These are phyloP conservation scores for Stenchaetothrips biformis DNA, from an alignment of 2,888 invertebrate species.

Conservation along the genomic window DNA sequence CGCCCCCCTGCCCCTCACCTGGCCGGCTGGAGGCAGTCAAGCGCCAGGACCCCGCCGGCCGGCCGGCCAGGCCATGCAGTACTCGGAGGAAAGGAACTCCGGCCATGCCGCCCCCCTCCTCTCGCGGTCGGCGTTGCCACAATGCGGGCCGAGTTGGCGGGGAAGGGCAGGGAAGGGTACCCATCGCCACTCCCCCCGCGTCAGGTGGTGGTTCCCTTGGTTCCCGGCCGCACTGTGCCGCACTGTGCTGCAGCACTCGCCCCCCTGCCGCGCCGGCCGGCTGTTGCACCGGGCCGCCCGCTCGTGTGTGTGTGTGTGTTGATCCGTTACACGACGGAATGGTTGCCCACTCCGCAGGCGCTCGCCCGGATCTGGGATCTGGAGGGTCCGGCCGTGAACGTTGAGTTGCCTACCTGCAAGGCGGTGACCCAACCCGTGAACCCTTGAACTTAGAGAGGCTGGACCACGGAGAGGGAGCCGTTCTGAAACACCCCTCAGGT, in stretches of 20 bases:
- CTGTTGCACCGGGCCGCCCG: neutral
- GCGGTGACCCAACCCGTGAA: neutral
- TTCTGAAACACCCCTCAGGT: too few species aligned
- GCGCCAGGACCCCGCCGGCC: too few species aligned
- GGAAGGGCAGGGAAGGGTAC: neutral
- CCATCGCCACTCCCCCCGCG: neutral
- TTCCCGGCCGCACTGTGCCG: too few species aligned
- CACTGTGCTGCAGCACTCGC: too few species aligned
- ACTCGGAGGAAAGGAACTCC: neutral
- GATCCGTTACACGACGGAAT: too few species aligned
- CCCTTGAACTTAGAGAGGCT: too few species aligned
- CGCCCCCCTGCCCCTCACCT: neutral
- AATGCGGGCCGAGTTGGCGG: neutral
- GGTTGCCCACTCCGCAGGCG: too few species aligned
- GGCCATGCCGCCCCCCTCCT: neutral
- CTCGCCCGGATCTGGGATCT: too few species aligned
- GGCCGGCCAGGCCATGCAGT: too few species aligned
- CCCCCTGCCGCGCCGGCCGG: too few species aligned
- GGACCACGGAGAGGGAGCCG: too few species aligned
- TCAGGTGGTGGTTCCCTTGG: neutral
- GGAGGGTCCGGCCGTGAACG: neutral
- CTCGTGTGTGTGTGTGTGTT: neutral
- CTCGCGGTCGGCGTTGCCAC: neutral
- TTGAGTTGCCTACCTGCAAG: neutral
- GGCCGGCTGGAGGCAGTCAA: too few species aligned